Evolutionary conservation across 2,888 invertebrate species (phyloP).

Genomic region (Hoplodrina ambigua): DNA sequence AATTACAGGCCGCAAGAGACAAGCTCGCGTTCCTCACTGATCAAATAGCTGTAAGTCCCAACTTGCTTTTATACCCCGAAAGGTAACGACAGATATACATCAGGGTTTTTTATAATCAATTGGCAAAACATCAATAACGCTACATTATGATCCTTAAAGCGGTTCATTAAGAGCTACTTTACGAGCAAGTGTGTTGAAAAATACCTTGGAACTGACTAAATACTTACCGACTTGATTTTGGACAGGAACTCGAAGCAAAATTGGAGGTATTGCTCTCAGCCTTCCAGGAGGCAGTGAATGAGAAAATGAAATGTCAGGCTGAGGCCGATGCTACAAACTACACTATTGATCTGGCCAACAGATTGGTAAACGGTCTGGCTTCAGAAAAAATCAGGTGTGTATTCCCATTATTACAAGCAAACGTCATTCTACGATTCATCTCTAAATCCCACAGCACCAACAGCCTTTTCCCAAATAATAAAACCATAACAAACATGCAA

Average conservation of each 20-base stretch:
- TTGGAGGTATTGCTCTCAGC: conserved; percentile 94
- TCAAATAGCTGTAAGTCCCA: conserved; percentile 89
- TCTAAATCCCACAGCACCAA: too few species aligned
- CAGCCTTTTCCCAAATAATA: too few species aligned
- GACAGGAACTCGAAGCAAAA: conserved; percentile 93
- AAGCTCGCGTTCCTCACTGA: conserved; percentile 94
- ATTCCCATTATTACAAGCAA: neutral
- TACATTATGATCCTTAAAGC: too few species aligned
- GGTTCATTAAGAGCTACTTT: too few species aligned
- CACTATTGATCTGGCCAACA: conserved; percentile 97
- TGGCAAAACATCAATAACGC: too few species aligned
- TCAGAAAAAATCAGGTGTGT: conserved; percentile 94
- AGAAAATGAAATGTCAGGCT: conserved; percentile 97
- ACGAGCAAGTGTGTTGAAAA: too few species aligned
- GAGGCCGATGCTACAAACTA: conserved; percentile 97
- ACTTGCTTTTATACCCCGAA: neutral
- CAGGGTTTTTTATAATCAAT: too few species aligned
- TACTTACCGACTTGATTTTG: neutral
- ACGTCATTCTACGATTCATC: too few species aligned
- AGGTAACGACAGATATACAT: too few species aligned
- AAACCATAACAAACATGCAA: too few species aligned
- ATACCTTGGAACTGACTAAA: neutral
- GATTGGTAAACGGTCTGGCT: conserved; percentile 97
- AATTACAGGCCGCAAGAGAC: conserved; percentile 95
- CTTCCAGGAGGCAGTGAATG: conserved; percentile 96